Evolutionary conservation across 2,888 invertebrate species (phyloP).

Genomic region (Drosophila falleni): DNA sequence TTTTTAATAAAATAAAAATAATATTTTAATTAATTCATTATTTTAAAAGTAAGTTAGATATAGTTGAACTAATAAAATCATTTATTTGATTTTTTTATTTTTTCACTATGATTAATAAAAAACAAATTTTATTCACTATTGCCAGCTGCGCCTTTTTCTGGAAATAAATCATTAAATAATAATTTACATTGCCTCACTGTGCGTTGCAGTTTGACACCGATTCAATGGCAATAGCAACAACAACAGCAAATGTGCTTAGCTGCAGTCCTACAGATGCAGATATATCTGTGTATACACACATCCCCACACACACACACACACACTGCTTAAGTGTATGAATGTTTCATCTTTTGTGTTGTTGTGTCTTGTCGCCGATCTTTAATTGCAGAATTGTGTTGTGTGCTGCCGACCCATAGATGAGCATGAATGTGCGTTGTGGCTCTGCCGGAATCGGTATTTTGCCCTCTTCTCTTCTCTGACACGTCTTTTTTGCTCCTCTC

Average conservation of each 20-base stretch:
- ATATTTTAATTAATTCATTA: too few relatives aligned
- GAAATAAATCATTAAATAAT: not conserved
- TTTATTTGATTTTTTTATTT: too few relatives aligned
- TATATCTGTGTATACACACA: conserved; percentile 13
- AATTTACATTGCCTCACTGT: conserved; percentile 44
- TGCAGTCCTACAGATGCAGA: conserved; percentile 32
- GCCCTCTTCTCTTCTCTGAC: not conserved
- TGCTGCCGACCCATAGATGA: conserved; percentile 45
- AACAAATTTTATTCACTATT: too few relatives aligned
- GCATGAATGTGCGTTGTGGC: conserved; percentile 30
- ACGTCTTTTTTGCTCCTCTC: not conserved
- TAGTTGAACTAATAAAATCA: too few relatives aligned
- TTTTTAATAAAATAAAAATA: too few relatives aligned
- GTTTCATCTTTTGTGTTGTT: conserved; percentile 40
- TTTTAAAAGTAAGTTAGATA: too few relatives aligned
- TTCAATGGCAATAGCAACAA: conserved; percentile 60
- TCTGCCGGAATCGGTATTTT: conserved; percentile 11
- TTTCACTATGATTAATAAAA: too few relatives aligned
- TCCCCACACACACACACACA: conserved; percentile 5
- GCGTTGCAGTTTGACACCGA: conserved; percentile 66
- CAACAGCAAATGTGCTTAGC: conserved; percentile 33
- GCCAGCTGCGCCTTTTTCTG: too few relatives aligned
- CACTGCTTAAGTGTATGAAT: conserved; percentile 7
- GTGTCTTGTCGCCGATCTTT: conserved; percentile 66
- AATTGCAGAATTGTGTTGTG: conserved; percentile 74